Percentiles rank a stretch among this genome's conserved stretches.
These are phyloP conservation scores for Tipula unca DNA, from an alignment of 2,888 invertebrate genomes.

Conservation along the genomic window DNA sequence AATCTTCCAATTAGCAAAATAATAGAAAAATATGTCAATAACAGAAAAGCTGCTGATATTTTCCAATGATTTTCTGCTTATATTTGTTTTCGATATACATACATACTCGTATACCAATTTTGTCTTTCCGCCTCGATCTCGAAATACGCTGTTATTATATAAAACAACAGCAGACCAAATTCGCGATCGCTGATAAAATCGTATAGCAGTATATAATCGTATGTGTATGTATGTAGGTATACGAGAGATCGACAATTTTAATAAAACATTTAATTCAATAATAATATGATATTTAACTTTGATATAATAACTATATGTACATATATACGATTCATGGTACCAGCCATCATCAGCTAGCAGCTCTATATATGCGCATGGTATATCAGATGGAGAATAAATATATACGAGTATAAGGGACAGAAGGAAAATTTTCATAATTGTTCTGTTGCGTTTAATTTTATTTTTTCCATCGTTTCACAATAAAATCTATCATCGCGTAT, in stretches of 20 bases:
- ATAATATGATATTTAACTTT: not conserved
- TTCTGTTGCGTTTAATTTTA: not conserved
- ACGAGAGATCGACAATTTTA: not conserved
- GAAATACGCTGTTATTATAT: not conserved
- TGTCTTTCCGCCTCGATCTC: not conserved
- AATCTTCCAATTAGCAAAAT: constrained; percentile 29
- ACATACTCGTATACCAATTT: not conserved
- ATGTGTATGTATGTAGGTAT: not conserved
- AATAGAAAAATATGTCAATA: constrained; percentile 30
- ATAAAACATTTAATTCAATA: constrained; percentile 14
- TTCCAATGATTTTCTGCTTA: constrained; percentile 22
- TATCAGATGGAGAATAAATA: not conserved
- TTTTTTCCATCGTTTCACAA: not conserved
- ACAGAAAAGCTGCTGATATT: constrained; percentile 24
- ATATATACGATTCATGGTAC: not conserved
- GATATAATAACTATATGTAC: not conserved
- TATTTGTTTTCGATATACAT: not conserved
- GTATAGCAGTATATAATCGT: not conserved
- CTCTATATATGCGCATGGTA: not conserved
- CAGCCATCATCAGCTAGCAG: not conserved
- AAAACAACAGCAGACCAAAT: not conserved
- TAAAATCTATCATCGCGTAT: not conserved
- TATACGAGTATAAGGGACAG: not conserved
- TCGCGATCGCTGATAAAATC: not conserved
- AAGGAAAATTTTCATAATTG: not conserved